These are phyloP conservation scores for Cephus rjabovi DNA, from an alignment of 2,888 invertebrate species.

Conservation along the genomic window DNA sequence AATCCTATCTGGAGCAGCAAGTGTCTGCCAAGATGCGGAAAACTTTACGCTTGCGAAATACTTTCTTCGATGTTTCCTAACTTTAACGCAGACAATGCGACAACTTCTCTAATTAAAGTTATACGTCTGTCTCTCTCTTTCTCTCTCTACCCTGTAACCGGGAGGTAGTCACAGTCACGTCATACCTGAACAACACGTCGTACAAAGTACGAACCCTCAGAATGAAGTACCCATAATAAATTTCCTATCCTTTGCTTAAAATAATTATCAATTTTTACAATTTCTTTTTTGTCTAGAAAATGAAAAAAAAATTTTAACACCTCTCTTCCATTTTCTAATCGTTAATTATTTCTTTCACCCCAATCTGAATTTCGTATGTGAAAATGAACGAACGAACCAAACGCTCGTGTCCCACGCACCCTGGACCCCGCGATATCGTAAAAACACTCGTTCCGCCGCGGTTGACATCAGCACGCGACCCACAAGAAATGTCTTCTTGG, in stretches of 20 bases:
- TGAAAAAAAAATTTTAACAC: no score
- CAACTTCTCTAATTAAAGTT: constrained; percentile 64
- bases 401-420: constrained; percentile 27
- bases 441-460: constrained; percentile 37
- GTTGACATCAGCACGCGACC: constrained; percentile 54
- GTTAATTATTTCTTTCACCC: constrained; percentile 19
- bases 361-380: not conserved
- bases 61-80: constrained; percentile 42
- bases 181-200: not conserved
- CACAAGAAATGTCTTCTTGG: constrained; percentile 48
- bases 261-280: not conserved
- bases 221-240: not conserved
- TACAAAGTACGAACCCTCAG: not conserved
- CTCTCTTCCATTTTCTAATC: not conserved
- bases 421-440: constrained; percentile 29
- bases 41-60: constrained; percentile 27
- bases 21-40: constrained; percentile 27
- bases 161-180: no score
- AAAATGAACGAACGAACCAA: no score
- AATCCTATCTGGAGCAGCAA: constrained; percentile 42
- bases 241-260: no score
- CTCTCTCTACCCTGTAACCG: not conserved
- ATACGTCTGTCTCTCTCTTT: constrained; percentile 29
- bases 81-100: constrained; percentile 52
- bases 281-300: not conserved